These are phyloP conservation scores for Papilio gigon DNA, from an alignment of 2,888 invertebrate genomes.

Conservation along the genomic window DNA sequence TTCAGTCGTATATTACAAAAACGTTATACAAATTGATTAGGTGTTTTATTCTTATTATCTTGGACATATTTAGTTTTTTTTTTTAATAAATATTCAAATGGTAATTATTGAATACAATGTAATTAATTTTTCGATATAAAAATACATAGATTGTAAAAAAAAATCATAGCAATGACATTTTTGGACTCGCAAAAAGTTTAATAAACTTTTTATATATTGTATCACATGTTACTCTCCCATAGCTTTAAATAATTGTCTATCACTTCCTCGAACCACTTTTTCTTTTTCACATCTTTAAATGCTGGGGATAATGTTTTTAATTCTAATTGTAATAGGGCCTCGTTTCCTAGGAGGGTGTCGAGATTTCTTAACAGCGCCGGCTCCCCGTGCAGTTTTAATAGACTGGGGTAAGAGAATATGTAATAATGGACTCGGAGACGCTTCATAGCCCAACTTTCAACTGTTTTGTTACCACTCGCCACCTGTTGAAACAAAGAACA, in stretches of 20 bases:
- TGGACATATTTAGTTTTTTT: neutral
- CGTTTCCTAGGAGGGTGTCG: constrained; percentile 89
- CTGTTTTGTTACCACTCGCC: constrained; percentile 90
- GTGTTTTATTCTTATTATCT: neutral
- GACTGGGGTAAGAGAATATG: constrained; percentile 90
- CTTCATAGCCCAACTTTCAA: constrained; percentile 88
- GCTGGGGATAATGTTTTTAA: constrained; percentile 90
- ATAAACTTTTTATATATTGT: constrained; percentile 35
- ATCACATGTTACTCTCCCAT: constrained; percentile 94
- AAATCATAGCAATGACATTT: neutral
- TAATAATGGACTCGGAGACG: constrained; percentile 89
- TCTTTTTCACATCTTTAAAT: constrained; percentile 88
- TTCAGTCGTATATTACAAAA: too few relatives aligned
- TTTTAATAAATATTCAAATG: neutral
- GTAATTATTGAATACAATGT: neutral
- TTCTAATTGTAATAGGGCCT: constrained; percentile 91
- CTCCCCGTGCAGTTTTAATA: constrained; percentile 91
- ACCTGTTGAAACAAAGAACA: constrained; percentile 65
- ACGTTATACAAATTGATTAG: neutral
- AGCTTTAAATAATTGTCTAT: constrained; percentile 94
- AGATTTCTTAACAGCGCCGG: constrained; percentile 86
- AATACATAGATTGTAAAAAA: neutral
- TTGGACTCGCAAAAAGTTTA: constrained; percentile 11
- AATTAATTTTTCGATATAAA: neutral
- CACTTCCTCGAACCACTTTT: constrained; percentile 93